A percentile compares a stretch with the other conserved stretches of the same genome.
Conservation (phyloP, 2,113 vertebrate genomes). For the Corythornis cristatus region DNA sequence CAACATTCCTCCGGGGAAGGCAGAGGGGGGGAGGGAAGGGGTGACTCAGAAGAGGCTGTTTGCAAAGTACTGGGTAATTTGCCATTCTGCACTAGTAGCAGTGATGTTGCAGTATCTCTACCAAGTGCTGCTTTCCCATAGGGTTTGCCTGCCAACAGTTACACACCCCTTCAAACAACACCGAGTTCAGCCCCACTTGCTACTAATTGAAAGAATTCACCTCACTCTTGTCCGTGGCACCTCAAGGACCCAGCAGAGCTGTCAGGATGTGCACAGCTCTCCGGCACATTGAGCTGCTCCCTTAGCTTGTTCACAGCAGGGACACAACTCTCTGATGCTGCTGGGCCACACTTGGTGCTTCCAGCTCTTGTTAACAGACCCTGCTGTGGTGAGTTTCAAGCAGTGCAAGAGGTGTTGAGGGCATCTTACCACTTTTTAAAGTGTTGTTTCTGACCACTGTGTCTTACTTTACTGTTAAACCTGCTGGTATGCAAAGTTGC, state of each 20-base stretch:
- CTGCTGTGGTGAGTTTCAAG: background rate
- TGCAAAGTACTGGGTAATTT: background rate
- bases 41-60: conserved; percentile 17
- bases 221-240: background rate
- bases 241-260: background rate
- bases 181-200: background rate
- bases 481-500: background rate
- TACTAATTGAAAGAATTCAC: background rate
- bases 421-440: background rate
- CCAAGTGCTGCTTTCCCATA: background rate
- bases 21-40: background rate
- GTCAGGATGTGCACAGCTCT: background rate
- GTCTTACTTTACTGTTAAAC: background rate
- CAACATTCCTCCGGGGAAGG: background rate
- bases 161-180: background rate
- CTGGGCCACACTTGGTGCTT: background rate
- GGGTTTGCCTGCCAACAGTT: background rate
- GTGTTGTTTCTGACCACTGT: background rate
- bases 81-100: background rate
- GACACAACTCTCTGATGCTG: background rate
- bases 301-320: too few relatives aligned
- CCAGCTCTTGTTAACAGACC: background rate
- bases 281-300: rapidly evolving
- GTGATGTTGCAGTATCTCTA: background rate
- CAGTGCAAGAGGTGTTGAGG: background rate